A percentile compares a stretch with the other conserved stretches of the same genome.
These are phyloP conservation scores for Rhipidura dahli DNA, from an alignment of 2,113 vertebrate species.

Conservation along the genomic window DNA sequence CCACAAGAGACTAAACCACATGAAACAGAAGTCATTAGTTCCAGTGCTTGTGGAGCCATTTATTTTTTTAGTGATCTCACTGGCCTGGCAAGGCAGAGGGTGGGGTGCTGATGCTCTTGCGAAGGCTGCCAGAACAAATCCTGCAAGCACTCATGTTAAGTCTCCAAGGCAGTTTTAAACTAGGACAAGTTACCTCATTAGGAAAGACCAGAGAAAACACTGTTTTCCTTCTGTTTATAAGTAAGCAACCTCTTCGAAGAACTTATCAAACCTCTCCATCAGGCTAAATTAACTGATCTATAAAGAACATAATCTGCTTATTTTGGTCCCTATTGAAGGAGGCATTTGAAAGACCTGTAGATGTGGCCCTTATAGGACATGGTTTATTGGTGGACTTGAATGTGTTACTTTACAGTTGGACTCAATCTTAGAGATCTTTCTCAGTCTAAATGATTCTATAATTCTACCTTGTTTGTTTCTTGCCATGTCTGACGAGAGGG, in stretches of 20 bases:
- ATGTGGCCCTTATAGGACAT: neutral
- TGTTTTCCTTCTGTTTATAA: neutral
- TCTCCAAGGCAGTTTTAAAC: neutral
- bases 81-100: neutral
- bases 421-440: neutral
- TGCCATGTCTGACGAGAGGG: neutral
- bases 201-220: neutral
- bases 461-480: neutral
- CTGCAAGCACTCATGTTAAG: accelerated
- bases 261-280: neutral
- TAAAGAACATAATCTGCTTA: neutral
- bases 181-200: neutral
- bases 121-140: neutral
- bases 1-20: slow-evolving; percentile 49
- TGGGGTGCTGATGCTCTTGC: neutral
- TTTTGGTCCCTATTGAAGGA: neutral
- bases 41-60: slow-evolving; percentile 22
- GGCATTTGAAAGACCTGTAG: neutral
- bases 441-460: neutral
- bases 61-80: slow-evolving; percentile 48
- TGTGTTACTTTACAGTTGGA: neutral
- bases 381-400: neutral
- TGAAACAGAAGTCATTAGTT: slow-evolving; percentile 48
- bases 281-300: neutral
- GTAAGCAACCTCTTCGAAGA: neutral